Conservation (phyloP, 2,113 vertebrate genomes). For the Epinephelus lanceolatus region DNA sequence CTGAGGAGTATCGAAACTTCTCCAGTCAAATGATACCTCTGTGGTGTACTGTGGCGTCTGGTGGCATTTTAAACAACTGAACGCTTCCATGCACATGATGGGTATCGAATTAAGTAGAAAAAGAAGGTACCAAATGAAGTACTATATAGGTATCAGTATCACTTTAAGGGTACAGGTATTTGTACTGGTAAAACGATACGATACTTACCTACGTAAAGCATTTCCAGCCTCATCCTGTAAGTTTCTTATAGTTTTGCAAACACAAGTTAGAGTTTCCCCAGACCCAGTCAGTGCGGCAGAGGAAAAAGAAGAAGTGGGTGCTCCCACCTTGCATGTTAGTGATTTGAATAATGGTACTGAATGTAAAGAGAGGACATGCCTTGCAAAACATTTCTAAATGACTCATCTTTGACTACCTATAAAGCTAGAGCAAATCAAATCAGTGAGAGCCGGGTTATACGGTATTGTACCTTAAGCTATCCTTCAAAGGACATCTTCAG, state of each 20-base stretch:
- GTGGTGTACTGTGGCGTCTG: no score
- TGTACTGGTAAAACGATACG: no score
- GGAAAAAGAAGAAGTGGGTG: conserved; percentile 20
- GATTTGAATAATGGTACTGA: conserved; percentile 21
- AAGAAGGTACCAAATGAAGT: no score
- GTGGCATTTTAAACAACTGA: no score
- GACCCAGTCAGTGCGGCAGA: neutral
- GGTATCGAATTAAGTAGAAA: no score
- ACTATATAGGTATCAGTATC: no score
- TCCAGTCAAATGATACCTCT: no score
- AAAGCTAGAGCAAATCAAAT: neutral
- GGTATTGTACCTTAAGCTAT: neutral
- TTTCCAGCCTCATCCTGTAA: neutral
- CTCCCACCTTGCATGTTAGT: neutral
- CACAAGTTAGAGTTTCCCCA: neutral
- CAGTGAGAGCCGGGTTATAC: neutral
- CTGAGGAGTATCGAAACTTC: no score
- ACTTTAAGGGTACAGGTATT: no score
- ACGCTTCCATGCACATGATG: no score
- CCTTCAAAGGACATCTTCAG: neutral
- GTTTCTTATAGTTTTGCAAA: neutral
- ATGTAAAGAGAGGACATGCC: neutral
- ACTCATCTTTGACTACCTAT: neutral
- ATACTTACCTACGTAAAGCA: no score
- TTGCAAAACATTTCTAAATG: neutral